A percentile compares a stretch with the other conserved stretches of the same genome.
Conservation (phyloP, 2,888 invertebrate species). For the Hydrotaea diabolus region DNA sequence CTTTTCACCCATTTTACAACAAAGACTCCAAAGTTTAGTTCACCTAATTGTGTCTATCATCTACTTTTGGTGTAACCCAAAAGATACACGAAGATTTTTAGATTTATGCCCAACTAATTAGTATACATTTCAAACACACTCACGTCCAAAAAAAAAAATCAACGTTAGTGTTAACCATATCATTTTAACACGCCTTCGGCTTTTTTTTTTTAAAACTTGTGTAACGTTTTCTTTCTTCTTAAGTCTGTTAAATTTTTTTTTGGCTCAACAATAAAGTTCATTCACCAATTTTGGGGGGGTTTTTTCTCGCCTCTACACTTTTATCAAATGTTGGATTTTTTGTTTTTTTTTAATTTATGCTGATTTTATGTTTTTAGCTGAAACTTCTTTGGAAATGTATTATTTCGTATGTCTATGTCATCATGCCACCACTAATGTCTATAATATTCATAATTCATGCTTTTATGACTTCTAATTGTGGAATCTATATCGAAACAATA, state of each 20-base stretch:
- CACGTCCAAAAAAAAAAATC: not conserved
- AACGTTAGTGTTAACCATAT: not conserved
- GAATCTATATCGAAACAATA: not conserved
- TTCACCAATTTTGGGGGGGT: constrained; percentile 39
- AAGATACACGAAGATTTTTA: too few relatives aligned
- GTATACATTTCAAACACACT: not conserved
- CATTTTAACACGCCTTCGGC: constrained; percentile 7
- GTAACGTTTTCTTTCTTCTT: not conserved
- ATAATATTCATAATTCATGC: not conserved
- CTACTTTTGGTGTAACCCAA: too few relatives aligned
- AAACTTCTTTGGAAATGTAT: not conserved
- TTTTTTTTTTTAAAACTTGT: not conserved
- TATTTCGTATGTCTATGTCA: not conserved
- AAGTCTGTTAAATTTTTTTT: constrained; percentile 10
- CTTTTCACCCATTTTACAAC: too few relatives aligned
- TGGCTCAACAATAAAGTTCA: constrained; percentile 46
- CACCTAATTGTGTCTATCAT: too few relatives aligned
- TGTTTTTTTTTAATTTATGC: constrained; percentile 11
- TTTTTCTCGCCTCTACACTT: not conserved
- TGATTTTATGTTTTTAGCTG: constrained; percentile 1
- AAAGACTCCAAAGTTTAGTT: too few relatives aligned
- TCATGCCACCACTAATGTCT: too few relatives aligned
- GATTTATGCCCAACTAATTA: not conserved
- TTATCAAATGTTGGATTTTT: not conserved
- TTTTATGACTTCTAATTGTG: not conserved